Evolutionary conservation across 2,113 vertebrate species (phyloP).

Genomic region (Chunga burmeisteri): DNA sequence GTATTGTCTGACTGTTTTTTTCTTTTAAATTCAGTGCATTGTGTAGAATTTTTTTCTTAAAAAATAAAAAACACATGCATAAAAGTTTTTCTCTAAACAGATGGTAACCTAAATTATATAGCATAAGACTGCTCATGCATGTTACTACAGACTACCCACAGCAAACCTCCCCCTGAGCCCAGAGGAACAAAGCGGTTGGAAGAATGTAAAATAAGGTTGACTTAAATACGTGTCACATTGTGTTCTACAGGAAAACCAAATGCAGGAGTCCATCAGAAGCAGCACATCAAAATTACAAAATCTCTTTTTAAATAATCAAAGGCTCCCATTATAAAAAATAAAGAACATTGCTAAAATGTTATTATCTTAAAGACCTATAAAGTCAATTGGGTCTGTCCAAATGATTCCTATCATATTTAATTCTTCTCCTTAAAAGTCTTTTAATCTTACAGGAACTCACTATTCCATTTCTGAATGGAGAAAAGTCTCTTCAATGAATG

Average conservation of each 20-base stretch:
- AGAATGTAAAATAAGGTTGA: not conserved
- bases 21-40: not conserved
- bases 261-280: not conserved
- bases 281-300: not conserved
- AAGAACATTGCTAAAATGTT: not conserved
- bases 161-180: not conserved
- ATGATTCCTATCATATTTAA: not conserved
- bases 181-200: not conserved
- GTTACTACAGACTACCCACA: not conserved
- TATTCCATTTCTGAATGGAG: not conserved
- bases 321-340: not conserved
- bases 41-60: not conserved
- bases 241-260: not conserved
- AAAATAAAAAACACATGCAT: not conserved
- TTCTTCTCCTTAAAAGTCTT: not conserved
- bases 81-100: not conserved
- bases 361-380: not conserved
- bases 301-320: not conserved
- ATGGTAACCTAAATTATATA: constrained; percentile 16
- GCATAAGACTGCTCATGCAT: not conserved
- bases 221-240: not conserved
- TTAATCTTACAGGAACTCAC: not conserved
- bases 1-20: not conserved
- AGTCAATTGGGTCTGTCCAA: not conserved
- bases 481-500: not conserved